Evolutionary conservation across 1,140 invertebrate genomes (phyloP), one percentile per base, ranked within the genome.

Genomic region (Eulimnadia texana): DNA sequence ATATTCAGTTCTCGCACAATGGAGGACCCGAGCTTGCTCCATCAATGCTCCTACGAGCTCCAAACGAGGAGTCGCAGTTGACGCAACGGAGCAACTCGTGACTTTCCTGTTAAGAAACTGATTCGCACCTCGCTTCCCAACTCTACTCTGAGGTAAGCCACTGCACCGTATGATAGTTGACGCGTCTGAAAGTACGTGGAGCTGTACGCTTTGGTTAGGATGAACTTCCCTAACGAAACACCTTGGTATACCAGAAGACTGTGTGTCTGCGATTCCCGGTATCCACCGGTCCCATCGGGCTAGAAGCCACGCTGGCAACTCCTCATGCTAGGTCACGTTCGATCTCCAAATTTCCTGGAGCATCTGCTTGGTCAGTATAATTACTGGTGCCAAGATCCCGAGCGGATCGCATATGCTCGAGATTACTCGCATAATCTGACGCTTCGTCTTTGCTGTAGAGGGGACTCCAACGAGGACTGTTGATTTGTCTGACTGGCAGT

Each of bases 41-140:
- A 63, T 24, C 1, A 64, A 23, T 1, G 55, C 64, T 2, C 61
- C 61, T 50, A 24, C 52, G 11, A 65, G 33, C 27, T 65, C 64
- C 16, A 63, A 29, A 10, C 64, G 47, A n/a, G 64, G 61, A 2
- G 53, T 23, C 9, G n/a, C 50, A 23, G 20, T 9, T 61, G 49
- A 16, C 60, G 60, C 2, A 75, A 57, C 42, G 75, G 74, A 51
- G 74, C 70, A 3, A 77, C 73, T 59, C 71, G 66, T 11, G 67
- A 56, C 65, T 76, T 73, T 29, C 28, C 71, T 60, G 50, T 68
- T 58, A 51, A 69, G 69, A 27, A 70, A 61, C 49, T 42, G 2
- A 63, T 42, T n/a, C n/a, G 16, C 61, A 16, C 1, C 58, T 42
- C 3, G 22, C 25, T 19, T 20, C 28, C 27, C 56, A 54, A 2